phyloP scores from a whole-genome alignment of 2,888 invertebrate species.

The Ennomos quercinarius region DNA sequence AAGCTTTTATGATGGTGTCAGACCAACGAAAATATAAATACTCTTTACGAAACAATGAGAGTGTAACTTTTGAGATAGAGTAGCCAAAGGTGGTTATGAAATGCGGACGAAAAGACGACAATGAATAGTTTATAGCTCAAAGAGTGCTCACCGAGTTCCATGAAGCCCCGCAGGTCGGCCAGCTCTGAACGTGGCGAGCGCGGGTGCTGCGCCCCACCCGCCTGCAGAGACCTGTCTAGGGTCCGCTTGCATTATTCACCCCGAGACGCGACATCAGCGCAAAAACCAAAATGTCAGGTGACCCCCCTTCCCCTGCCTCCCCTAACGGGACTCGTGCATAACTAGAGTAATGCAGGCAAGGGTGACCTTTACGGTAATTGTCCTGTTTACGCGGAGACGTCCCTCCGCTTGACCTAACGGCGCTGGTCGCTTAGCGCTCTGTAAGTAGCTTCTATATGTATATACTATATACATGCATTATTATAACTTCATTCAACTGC shows the following conservation, averaged over 20 bases:
- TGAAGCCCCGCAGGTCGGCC: slow-evolving; percentile 37
- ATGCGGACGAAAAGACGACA: too few relatives aligned
- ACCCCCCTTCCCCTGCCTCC: slow-evolving; percentile 41
- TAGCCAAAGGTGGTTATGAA: too few relatives aligned
- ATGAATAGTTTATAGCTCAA: too few relatives aligned
- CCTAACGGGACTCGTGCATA: slow-evolving; percentile 52
- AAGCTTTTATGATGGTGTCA: slow-evolving; percentile 1
- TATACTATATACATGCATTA: too few relatives aligned
- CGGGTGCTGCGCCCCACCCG: slow-evolving; percentile 29
- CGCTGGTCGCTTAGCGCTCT: slow-evolving; percentile 3
- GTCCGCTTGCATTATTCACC: slow-evolving; percentile 56
- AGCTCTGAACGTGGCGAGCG: slow-evolving; percentile 19
- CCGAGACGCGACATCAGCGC: slow-evolving; percentile 43
- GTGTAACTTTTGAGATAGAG: too few relatives aligned
- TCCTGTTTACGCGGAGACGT: slow-evolving; percentile 17
- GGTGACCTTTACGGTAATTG: slow-evolving; percentile 46
- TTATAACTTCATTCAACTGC: background rate
- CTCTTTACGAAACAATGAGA: too few relatives aligned
- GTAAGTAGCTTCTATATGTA: background rate
- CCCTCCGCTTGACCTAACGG: slow-evolving; percentile 18
- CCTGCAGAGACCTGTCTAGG: slow-evolving; percentile 49
- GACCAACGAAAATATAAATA: too few relatives aligned
- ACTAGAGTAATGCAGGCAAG: slow-evolving; percentile 35
- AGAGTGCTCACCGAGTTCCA: slow-evolving; percentile 65
- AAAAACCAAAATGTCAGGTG: slow-evolving; percentile 73